These are phyloP conservation scores for Nycteola revayana DNA, from an alignment of 2,888 invertebrate genomes.

Conservation along the genomic window DNA sequence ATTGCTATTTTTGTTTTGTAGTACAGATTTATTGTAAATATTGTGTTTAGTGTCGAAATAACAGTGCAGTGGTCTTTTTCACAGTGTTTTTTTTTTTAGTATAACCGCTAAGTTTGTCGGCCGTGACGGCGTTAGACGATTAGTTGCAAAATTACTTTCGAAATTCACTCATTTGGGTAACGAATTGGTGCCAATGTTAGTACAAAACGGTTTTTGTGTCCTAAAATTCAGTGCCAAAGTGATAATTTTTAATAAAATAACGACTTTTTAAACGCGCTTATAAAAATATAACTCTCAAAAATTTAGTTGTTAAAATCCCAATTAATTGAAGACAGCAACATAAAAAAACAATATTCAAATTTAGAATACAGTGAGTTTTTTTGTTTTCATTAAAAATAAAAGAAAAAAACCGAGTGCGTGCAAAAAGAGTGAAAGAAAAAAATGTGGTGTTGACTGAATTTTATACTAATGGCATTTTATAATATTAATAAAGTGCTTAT, in stretches of 20 bases:
- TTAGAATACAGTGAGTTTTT: too few species aligned
- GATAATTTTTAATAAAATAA: conserved; percentile 2
- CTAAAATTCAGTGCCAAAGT: conserved; percentile 51
- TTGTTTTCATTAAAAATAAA: too few species aligned
- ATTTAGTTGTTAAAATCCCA: too few species aligned
- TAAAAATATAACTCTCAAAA: too few species aligned
- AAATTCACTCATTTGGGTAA: conserved; percentile 32
- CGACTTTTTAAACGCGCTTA: too few species aligned
- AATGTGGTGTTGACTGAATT: too few species aligned
- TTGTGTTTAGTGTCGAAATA: conserved; percentile 68
- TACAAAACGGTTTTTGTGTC: conserved; percentile 41
- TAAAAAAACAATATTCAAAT: too few species aligned
- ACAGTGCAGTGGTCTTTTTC: conserved; percentile 39
- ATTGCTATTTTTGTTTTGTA: conserved; percentile 73
- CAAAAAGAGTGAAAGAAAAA: too few species aligned
- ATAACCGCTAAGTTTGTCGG: conserved; percentile 33
- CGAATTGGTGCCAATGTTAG: conserved; percentile 44
- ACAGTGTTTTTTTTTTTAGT: conserved; percentile 36
- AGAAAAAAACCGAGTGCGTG: conserved; percentile 2
- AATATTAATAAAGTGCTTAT: conserved; percentile 39
- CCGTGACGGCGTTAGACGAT: conserved; percentile 39
- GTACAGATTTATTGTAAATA: conserved; percentile 72
- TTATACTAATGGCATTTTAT: conserved; percentile 45
- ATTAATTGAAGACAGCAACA: too few species aligned
- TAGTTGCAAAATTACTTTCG: conserved; percentile 45